These are phyloP conservation scores for Amblyopsis rosae DNA, from an alignment of 2,113 vertebrate genomes.

Conservation along the genomic window DNA sequence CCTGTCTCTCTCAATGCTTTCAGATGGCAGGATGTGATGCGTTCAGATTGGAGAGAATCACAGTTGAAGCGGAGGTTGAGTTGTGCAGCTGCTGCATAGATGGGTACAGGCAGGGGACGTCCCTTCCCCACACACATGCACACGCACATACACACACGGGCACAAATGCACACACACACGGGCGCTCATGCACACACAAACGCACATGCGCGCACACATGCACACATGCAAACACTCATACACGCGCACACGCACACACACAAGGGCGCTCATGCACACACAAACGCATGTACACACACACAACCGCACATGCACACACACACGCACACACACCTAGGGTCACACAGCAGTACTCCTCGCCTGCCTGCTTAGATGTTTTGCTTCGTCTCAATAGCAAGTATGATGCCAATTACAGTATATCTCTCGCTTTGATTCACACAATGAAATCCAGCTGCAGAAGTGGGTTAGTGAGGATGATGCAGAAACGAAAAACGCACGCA, in stretches of 20 bases:
- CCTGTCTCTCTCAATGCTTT: slow-evolving; percentile 37
- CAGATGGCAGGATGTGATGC: slow-evolving; percentile 57
- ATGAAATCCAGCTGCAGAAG: slow-evolving; percentile 72
- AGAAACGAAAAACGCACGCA: slow-evolving; percentile 22
- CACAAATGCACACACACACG: slow-evolving; percentile 21
- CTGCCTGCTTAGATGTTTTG: slow-evolving; percentile 65
- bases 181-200: background rate
- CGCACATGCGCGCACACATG: background rate
- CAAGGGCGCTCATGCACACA: background rate
- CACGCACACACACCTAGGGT: background rate
- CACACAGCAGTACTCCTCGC: slow-evolving; percentile 27
- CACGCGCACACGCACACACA: background rate
- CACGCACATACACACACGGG: slow-evolving; percentile 17
- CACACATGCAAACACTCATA: background rate
- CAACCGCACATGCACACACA: background rate
- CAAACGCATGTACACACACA: slow-evolving; percentile 11
- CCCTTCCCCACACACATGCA: slow-evolving; percentile 14
- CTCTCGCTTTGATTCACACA: slow-evolving; percentile 60
- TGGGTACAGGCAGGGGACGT: slow-evolving; percentile 51
- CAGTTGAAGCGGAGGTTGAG: slow-evolving; percentile 60
- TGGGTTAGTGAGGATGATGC: slow-evolving; percentile 54
- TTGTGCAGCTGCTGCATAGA: slow-evolving; percentile 70
- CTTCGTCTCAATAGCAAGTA: slow-evolving; percentile 68
- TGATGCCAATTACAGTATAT: slow-evolving; percentile 70
- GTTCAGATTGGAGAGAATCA: slow-evolving; percentile 25